These are phyloP conservation scores for Tipula lateralis DNA, from an alignment of 2,888 invertebrate genomes.

Conservation along the genomic window DNA sequence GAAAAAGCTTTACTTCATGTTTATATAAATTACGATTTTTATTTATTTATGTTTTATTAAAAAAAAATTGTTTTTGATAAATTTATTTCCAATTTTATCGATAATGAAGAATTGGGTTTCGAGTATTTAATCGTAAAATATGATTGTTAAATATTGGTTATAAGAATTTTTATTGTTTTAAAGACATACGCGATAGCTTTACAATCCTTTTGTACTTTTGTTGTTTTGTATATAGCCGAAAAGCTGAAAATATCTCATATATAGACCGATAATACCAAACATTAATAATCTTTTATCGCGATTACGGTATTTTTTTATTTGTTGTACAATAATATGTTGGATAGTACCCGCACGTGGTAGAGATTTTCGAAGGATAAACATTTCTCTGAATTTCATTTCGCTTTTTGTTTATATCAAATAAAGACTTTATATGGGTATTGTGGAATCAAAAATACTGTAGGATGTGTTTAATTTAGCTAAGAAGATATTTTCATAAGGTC, in stretches of 20 bases:
- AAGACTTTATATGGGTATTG: no score
- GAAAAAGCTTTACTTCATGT: constrained; percentile 2
- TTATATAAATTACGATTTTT: constrained; percentile 1
- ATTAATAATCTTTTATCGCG: constrained; percentile 1
- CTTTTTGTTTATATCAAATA: no score
- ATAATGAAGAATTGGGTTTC: constrained; percentile 19
- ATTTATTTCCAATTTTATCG: constrained; percentile 4
- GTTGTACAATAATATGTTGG: not conserved
- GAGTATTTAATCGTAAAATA: not conserved
- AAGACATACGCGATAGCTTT: not conserved
- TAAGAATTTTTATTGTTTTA: not conserved
- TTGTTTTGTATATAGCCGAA: not conserved
- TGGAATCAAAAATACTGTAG: no score
- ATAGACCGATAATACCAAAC: not conserved
- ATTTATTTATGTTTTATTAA: constrained; percentile 11
- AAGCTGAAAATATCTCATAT: not conserved
- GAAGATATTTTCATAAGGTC: no score
- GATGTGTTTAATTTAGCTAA: no score
- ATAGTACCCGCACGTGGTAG: not conserved
- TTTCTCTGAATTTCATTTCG: no score
- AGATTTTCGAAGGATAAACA: not conserved
- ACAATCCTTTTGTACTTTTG: not conserved
- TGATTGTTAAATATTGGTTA: constrained; percentile 19
- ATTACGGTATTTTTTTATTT: not conserved
- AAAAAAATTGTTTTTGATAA: not conserved